Evolutionary conservation across 2,797 vertebrate genomes (phyloP).

Genomic region (Nasua narica): DNA sequence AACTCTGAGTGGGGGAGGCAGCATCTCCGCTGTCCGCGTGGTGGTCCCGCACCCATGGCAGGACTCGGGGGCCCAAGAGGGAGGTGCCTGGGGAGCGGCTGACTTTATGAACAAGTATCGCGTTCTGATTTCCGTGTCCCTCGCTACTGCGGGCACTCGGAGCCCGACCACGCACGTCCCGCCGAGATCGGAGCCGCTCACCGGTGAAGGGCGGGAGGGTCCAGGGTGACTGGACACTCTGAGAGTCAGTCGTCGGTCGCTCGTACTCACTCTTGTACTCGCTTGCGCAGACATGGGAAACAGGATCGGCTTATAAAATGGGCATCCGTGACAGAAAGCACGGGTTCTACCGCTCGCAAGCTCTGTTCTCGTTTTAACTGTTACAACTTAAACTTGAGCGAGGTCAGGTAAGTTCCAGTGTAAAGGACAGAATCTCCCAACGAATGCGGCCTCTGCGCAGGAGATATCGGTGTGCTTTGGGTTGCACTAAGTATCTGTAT

Average conservation of each 20-base stretch:
- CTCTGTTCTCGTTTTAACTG: background rate
- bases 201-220: rapidly evolving
- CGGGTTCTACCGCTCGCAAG: background rate
- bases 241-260: rapidly evolving
- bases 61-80: too few relatives aligned
- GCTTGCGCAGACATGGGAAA: too few relatives aligned
- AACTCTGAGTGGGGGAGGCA: background rate
- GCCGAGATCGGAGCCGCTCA: rapidly evolving
- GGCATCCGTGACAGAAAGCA: rapidly evolving
- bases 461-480: rapidly evolving
- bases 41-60: background rate
- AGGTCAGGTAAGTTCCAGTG: background rate
- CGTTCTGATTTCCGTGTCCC: background rate
- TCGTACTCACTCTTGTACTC: background rate
- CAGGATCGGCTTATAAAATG: background rate
- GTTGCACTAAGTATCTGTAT: rapidly evolving
- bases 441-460: rapidly evolving
- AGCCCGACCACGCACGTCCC: rapidly evolving
- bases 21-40: rapidly evolving
- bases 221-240: rapidly evolving
- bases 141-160: rapidly evolving
- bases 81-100: rapidly evolving
- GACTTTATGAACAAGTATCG: rapidly evolving
- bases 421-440: rapidly evolving
- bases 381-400: background rate